Conservation (phyloP, 2,113 vertebrate genomes). For the Vombatus ursinus region DNA sequence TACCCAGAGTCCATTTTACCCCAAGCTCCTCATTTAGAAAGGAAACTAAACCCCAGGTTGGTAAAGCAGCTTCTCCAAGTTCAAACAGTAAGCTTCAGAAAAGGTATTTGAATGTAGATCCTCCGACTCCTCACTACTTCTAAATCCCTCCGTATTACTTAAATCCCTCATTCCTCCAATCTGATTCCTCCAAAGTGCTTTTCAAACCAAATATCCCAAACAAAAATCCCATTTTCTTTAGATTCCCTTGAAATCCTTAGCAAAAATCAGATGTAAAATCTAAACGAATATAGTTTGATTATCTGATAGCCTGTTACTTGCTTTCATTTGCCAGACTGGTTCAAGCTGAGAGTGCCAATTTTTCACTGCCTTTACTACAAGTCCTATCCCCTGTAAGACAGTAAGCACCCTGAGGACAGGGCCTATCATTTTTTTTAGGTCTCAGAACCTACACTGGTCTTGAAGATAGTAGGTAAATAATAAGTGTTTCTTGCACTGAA, state of each 20-base stretch:
- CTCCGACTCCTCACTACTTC: neutral
- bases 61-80: neutral
- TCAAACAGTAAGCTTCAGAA: neutral
- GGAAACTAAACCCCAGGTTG: neutral
- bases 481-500: neutral
- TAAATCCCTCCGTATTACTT: neutral
- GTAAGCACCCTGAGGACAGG: neutral
- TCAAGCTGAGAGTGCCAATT: neutral
- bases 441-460: neutral
- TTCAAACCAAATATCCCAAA: neutral
- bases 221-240: neutral
- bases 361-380: neutral
- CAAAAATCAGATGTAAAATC: neutral
- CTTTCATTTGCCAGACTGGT: neutral
- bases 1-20: neutral
- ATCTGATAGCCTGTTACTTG: neutral
- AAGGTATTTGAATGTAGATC: neutral
- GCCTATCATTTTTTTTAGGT: neutral
- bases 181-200: neutral
- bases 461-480: neutral
- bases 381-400: neutral
- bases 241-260: neutral
- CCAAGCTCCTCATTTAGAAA: neutral
- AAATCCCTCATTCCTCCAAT: neutral
- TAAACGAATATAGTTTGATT: neutral